Evolutionary conservation across 2,113 vertebrate species (phyloP), one percentile per base, ranked within the genome.

Genomic region (Carettochelys insculpta): DNA sequence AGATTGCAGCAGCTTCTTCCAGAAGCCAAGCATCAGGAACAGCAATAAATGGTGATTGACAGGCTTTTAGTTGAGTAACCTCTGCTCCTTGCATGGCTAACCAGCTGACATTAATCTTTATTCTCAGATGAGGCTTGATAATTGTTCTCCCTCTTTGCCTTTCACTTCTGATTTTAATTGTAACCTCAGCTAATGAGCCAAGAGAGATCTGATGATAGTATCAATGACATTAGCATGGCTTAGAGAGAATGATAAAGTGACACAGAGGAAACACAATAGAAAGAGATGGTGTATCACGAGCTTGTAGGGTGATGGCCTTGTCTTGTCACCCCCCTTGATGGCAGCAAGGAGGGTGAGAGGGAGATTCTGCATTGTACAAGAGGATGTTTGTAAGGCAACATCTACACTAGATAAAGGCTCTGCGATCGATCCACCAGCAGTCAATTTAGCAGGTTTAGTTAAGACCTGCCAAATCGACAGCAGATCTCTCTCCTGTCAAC

Each of bases 261-360:
- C 29, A 38, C 2, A 10, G 38, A 2, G 6, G 2, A 45, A 48
- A 13, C 2, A 1, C 27, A 58, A 25, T 34, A 6, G 8, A 34
- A 48, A 10, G 0, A 0, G n/a, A 45, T n/a, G 47, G 41, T 13
- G 7, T 1, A 0, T 47, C 5, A 14, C 68, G 1, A 0, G 31
- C 1, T 2, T 29, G 38, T 27, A 76, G 47, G 19, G 17, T 5
- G 22, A 3, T 50, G 10, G 1, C 1, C 34, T 22, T 24, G 5
- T 34, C 31, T 53, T 79, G 48, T 51, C 0, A 8, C 20, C 2
- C 34, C 31, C 6, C 0, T 38, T 43, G 24, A 3, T 51, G 5
- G 43, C 6, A 12, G 54, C 1, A 29, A 20, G 27, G 77, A 3
- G 41, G 19, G 14, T 5, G 14, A 11, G 29, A n/a, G 22, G 17